These are phyloP conservation scores for Epinephelus lanceolatus DNA, from an alignment of 2,113 vertebrate species.

Conservation along the genomic window DNA sequence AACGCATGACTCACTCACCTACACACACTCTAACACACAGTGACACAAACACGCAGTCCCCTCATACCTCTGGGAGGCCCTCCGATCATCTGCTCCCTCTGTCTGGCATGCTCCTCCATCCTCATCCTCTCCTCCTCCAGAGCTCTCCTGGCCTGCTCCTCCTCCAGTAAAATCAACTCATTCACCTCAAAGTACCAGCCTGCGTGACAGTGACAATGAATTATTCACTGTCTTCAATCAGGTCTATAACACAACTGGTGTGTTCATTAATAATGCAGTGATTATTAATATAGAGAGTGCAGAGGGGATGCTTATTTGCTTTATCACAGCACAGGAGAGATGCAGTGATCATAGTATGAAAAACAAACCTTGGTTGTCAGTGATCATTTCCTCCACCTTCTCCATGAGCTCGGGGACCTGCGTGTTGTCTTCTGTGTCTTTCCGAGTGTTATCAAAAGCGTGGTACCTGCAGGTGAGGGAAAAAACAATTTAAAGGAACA, in stretches of 20 bases:
- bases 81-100: conserved; percentile 83
- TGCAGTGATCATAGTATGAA: not conserved
- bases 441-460: conserved; percentile 81
- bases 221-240: conserved; percentile 6
- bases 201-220: conserved; percentile 18
- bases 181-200: conserved; percentile 86
- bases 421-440: conserved; percentile 78
- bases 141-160: conserved; percentile 79
- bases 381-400: conserved; percentile 85
- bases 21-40: not conserved
- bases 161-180: conserved; percentile 79
- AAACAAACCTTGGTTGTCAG: conserved; percentile 81
- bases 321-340: no score
- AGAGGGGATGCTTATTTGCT: no score
- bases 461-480: conserved; percentile 75
- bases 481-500: not conserved
- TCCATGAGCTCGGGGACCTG: conserved; percentile 84
- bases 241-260: not conserved
- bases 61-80: conserved; percentile 84
- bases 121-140: conserved; percentile 79
- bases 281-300: no score
- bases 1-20: conserved; percentile 14
- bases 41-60: conserved; percentile 1
- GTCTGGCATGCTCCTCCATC: conserved; percentile 78
- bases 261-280: not conserved